These are phyloP conservation scores for Schlechtendalia chinensis DNA, from an alignment of 1,140 invertebrate genomes.

Conservation along the genomic window DNA sequence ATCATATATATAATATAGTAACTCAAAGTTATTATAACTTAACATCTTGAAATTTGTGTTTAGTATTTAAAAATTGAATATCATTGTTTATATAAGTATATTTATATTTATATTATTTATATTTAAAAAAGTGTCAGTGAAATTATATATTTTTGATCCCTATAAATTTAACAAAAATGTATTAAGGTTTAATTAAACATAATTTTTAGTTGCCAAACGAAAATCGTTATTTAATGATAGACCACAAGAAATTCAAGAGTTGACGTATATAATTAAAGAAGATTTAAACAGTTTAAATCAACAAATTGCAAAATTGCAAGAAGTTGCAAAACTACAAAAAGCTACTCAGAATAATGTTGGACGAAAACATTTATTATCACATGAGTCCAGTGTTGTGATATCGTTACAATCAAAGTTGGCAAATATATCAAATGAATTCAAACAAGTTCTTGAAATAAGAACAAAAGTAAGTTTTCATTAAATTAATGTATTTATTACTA, in stretches of 20 bases:
- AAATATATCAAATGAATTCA: constrained; percentile 95
- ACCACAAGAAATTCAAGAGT: constrained; percentile 92
- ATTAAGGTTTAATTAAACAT: constrained; percentile 49
- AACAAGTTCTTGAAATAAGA: constrained; percentile 78
- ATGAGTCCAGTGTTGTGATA: constrained; percentile 94
- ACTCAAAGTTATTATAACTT: background rate
- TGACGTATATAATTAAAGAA: constrained; percentile 96
- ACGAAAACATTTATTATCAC: constrained; percentile 79
- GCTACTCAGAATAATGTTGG: constrained; percentile 62
- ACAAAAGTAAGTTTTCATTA: constrained; percentile 65
- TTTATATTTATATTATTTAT: no score
- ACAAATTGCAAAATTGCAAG: constrained; percentile 87
- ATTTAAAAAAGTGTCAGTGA: no score
- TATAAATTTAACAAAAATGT: background rate
- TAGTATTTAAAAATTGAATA: no score
- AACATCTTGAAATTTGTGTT: background rate
- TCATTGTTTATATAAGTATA: no score
- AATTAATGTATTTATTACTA: background rate
- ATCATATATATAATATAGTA: no score
- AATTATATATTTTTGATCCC: no score
- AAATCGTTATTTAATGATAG: constrained; percentile 96
- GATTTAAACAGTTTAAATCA: constrained; percentile 93
- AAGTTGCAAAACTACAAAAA: constrained; percentile 71
- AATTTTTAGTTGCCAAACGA: constrained; percentile 82
- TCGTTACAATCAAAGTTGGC: constrained; percentile 93